Percentiles rank a stretch among this genome's conserved stretches.
Evolutionary conservation across 2,113 vertebrate genomes (phyloP).

Genomic region (Cyanoderma ruficeps): DNA sequence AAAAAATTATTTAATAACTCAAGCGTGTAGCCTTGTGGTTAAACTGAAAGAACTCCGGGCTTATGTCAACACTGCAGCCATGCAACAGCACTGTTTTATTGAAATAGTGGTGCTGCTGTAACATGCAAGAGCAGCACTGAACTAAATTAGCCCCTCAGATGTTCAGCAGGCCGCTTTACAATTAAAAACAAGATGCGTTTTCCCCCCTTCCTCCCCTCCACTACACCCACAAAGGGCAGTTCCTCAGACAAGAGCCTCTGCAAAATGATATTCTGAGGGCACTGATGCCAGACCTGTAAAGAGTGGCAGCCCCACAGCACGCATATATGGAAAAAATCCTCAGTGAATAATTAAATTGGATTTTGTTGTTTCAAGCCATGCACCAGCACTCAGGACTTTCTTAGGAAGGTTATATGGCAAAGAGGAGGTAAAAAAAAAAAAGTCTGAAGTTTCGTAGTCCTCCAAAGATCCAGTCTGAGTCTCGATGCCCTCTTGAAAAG

Average conservation of each 20-base stretch:
- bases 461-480: not conserved
- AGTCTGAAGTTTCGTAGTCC: not conserved
- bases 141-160: not conserved
- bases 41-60: conserved; percentile 60
- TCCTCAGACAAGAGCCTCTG: not conserved
- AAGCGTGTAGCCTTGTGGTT: conserved; percentile 56
- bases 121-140: not conserved
- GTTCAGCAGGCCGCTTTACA: not conserved
- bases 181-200: not conserved
- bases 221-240: not conserved
- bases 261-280: not conserved
- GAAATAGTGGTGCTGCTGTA: not conserved
- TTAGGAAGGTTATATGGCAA: not conserved
- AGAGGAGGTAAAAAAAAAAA: not conserved
- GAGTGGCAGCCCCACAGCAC: not conserved
- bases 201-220: not conserved
- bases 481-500: not conserved
- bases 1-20: conserved; percentile 45
- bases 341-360: not conserved
- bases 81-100: not conserved
- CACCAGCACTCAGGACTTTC: not conserved
- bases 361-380: not conserved
- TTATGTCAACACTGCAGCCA: conserved; percentile 53
- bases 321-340: not conserved
- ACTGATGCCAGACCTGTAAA: not conserved